Percentiles rank a stretch among this genome's conserved stretches.
These are phyloP conservation scores for Cynodonichthys magdalenae DNA, from an alignment of 2,797 vertebrate genomes.

Conservation along the genomic window DNA sequence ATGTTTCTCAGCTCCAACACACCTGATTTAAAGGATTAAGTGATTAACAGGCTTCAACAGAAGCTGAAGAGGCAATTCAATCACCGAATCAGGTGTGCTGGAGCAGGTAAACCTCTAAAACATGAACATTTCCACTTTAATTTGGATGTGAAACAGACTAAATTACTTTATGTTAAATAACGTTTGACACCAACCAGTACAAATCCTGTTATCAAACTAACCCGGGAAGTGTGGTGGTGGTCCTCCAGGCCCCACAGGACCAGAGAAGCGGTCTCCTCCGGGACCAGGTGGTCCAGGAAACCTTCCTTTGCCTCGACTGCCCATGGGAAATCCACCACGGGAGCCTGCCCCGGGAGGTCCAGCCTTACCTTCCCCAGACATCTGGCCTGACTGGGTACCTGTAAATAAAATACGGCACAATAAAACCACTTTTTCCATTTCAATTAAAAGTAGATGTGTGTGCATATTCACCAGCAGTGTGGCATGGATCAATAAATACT, in stretches of 20 bases:
- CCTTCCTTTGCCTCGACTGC: constrained; percentile 89
- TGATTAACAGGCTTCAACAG: no score
- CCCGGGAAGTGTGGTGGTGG: constrained; percentile 96
- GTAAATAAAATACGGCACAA: neutral
- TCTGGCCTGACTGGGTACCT: constrained; percentile 96
- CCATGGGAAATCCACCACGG: constrained; percentile 91
- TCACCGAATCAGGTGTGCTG: no score
- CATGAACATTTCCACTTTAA: no score
- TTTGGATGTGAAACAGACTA: no score
- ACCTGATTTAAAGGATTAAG: no score
- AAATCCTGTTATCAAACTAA: constrained; percentile 62
- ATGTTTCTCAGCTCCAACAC: no score
- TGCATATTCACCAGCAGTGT: neutral
- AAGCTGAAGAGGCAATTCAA: no score
- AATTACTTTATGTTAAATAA: no score
- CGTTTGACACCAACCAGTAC: neutral
- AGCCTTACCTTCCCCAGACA: constrained; percentile 99
- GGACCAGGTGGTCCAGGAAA: constrained; percentile 92
- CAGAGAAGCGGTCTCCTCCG: constrained; percentile 94
- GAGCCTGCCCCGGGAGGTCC: constrained; percentile 92
- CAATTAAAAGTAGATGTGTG: neutral
- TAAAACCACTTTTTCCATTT: neutral
- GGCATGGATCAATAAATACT: neutral
- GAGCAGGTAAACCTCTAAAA: no score
- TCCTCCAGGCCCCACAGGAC: constrained; percentile 93